These are phyloP conservation scores for Gracilinanus agilis DNA, from an alignment of 2,113 vertebrate species.

Conservation along the genomic window DNA sequence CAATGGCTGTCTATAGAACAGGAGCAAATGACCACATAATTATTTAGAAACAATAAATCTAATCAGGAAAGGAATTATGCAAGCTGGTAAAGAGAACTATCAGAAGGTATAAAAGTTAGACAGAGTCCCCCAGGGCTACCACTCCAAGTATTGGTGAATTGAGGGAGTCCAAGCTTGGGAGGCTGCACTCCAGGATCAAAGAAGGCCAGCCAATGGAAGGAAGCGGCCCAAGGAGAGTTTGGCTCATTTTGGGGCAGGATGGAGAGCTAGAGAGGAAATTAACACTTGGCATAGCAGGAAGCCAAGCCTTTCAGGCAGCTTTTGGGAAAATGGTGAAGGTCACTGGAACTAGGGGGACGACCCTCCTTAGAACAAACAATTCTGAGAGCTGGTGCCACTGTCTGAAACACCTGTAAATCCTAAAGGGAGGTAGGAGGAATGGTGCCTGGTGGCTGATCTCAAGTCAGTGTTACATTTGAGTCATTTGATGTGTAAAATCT, in stretches of 20 bases:
- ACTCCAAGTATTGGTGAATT: neutral
- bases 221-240: neutral
- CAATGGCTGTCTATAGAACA: neutral
- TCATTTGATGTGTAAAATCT: neutral
- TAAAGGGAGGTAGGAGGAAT: neutral
- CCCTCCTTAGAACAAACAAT: no score
- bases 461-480: no score
- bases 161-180: neutral
- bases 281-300: neutral
- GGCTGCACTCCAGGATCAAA: neutral
- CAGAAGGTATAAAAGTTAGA: neutral
- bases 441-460: no score
- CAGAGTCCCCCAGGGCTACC: neutral
- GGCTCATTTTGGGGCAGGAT: neutral
- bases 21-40: neutral
- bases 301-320: neutral
- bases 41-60: neutral
- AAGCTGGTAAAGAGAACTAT: neutral
- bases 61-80: neutral
- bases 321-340: neutral
- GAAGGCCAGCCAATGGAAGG: neutral
- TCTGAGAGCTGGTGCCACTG: no score
- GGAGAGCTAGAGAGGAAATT: neutral
- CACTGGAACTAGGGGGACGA: neutral
- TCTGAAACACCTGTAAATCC: neutral